Base-by-base conservation (phyloP, 2,888 invertebrate species). In the Caenorhabditis auriculariae region DNA sequence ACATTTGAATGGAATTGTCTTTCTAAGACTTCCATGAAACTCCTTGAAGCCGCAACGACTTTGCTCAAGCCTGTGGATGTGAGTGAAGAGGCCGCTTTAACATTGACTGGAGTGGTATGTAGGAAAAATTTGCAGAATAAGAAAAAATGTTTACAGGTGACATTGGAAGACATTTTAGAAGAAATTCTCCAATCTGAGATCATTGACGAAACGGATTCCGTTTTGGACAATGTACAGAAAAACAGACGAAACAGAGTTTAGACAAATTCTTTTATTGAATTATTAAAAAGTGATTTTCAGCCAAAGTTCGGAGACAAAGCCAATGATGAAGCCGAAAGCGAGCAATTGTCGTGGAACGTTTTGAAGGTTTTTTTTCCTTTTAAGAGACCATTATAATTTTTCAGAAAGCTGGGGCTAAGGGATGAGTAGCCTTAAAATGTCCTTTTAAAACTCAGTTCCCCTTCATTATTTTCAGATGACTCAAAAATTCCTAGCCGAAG, bases 111-210 rank as follows among this genome's bases (percentile, higher is more conserved):
- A 44, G 7, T 44, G 44, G 44, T 26, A 26, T 7, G 12, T 19
- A 9, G 7, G 6, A 15, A 15, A 44, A 15, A 9, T 2, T 26
- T 7, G 17, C 1, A 47, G 32, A 28, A 32, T 47, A 12, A 32
- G 15, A 9, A 12, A 15, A 1, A 32, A 24, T 44, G 9, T 12
- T 32, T 45, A 41, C 26, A 28, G 63, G 55, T 63, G 15, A 60
- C 63, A 23, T 35, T 63, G 21, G 63, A 63, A 26, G 63, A 63
- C 23, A 55, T 63, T 26, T 35, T 63, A 9, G 63, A 63, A 26
- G 63, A 63, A 44, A 63, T 63, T 38, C 49, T 63, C 4, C 63
- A 63, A 42, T 46, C 63, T 3, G 63, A 63, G 23, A 60, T 63
- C n/a, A 47, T 55, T 4, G 63, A 63, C 21, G 63, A 63, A 26